Evolutionary conservation across 2,113 vertebrate species (phyloP), one percentile per base, ranked within the genome.

Genomic region (Rhinolophus sinicus): DNA sequence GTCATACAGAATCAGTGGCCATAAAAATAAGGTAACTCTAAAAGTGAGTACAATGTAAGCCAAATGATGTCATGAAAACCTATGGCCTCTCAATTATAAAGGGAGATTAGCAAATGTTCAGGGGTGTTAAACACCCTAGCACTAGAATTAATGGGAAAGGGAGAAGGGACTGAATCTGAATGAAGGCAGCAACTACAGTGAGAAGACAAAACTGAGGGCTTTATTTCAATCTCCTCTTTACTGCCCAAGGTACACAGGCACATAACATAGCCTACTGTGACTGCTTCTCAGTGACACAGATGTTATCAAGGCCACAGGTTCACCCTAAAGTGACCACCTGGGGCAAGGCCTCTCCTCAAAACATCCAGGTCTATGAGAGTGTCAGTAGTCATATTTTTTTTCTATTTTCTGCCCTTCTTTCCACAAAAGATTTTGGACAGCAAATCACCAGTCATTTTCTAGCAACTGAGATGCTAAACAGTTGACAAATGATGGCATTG

Each of bases 31-130:
- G 30, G 47, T 67, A 80, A 91, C 24, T 76, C 19, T 30, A n/a
- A 86, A 92, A 82, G 21, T n/a, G 96, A 92, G 88, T n/a, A 95
- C 15, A 93, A 96, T 69, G 47, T 88, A 95, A 90, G 64, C 21
- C 75, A 95, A 92, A 90, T 18, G 44, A 87, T 69, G 35, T 40
- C 80, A 90, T 67, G 62, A 95, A 83, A 95, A 86, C 58, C 21
- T 69, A 9, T 33, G 22, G 8, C 56, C 73, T 85, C 73, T 83
- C 76, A n/a, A 54, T 40, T 38, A 82, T 3, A 72, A 76, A 91
- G 4, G 62, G 58, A 90, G 14, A 92, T 77, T 6, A 92, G 50
- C 58, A n/a, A 54, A 28, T 50, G 28, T 77, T 35, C 84, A 81
- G 30, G 26, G 18, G 2, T 30, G 18, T 77, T n/a, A 62, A 94